Evolutionary conservation across 2,888 invertebrate genomes (phyloP).

Genomic region (Conomelus anceps): DNA sequence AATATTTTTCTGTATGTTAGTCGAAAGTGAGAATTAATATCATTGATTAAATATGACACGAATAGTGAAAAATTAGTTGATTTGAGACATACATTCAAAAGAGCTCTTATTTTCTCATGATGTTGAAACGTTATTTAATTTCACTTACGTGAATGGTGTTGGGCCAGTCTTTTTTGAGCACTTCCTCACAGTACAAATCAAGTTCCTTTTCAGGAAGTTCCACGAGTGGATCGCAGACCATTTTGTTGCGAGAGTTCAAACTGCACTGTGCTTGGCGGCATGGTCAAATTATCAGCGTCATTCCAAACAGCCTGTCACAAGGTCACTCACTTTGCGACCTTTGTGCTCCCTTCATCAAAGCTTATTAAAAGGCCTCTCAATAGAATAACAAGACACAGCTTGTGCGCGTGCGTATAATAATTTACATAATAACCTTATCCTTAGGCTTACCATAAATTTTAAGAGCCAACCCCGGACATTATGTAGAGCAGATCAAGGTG

Average conservation of each 20-base stretch:
- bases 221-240: conserved; percentile 14
- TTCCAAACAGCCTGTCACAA: background rate
- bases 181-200: conserved; percentile 17
- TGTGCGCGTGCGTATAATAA: too few species aligned
- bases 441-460: too few species aligned
- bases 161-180: conserved; percentile 22
- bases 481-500: too few species aligned
- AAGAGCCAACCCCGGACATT: too few species aligned
- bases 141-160: conserved; percentile 21
- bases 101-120: background rate
- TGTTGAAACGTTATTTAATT: background rate
- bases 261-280: background rate
- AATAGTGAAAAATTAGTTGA: too few species aligned
- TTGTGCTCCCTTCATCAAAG: background rate
- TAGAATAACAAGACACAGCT: background rate
- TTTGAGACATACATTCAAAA: too few species aligned
- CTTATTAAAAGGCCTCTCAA: background rate
- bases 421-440: too few species aligned
- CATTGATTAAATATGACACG: too few species aligned
- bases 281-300: background rate
- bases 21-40: too few species aligned
- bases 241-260: too few species aligned
- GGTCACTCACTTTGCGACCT: background rate
- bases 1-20: too few species aligned
- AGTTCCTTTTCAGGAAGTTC: conserved; percentile 13